These are phyloP conservation scores for Helicoverpa assulta DNA, from an alignment of 2,888 invertebrate species.

Conservation along the genomic window DNA sequence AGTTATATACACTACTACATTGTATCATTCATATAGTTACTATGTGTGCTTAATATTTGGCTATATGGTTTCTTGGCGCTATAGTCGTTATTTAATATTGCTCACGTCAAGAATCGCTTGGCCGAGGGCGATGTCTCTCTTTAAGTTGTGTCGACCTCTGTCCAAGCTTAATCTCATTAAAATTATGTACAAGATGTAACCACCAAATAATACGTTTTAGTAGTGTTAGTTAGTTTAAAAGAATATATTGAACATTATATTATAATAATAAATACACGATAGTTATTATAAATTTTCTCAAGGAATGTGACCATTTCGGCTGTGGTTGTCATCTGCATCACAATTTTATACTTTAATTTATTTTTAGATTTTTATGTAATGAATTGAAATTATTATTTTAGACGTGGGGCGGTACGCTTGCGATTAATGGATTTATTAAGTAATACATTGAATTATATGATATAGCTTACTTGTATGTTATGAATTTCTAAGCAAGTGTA, in stretches of 20 bases:
- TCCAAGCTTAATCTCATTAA: conserved; percentile 84
- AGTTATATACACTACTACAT: conserved; percentile 53
- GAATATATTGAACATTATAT: conserved; percentile 63
- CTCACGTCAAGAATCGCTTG: conserved; percentile 58
- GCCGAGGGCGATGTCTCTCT: conserved; percentile 36
- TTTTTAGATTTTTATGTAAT: conserved; percentile 56
- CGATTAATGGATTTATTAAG: conserved; percentile 35
- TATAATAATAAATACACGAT: conserved; percentile 57
- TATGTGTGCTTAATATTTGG: conserved; percentile 74
- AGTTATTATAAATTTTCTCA: conserved; percentile 58
- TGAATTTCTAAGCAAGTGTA: conserved; percentile 28
- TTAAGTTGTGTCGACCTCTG: conserved; percentile 52
- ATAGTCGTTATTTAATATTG: conserved; percentile 60
- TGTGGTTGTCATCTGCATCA: conserved; percentile 84
- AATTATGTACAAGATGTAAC: conserved; percentile 88
- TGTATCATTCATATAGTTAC: conserved; percentile 66
- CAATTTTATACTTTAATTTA: conserved; percentile 71
- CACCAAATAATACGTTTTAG: conserved; percentile 87
- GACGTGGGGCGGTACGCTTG: conserved; percentile 36
- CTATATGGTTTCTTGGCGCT: conserved; percentile 69
- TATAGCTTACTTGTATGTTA: conserved; percentile 15
- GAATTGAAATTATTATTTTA: conserved; percentile 57
- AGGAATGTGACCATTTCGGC: conserved; percentile 69
- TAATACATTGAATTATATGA: neutral
- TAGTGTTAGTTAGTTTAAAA: conserved; percentile 72